A percentile compares a stretch with the other conserved stretches of the same genome.
phyloP scores from a whole-genome alignment of 1,140 invertebrate species.

The Ceratina japonica region DNA sequence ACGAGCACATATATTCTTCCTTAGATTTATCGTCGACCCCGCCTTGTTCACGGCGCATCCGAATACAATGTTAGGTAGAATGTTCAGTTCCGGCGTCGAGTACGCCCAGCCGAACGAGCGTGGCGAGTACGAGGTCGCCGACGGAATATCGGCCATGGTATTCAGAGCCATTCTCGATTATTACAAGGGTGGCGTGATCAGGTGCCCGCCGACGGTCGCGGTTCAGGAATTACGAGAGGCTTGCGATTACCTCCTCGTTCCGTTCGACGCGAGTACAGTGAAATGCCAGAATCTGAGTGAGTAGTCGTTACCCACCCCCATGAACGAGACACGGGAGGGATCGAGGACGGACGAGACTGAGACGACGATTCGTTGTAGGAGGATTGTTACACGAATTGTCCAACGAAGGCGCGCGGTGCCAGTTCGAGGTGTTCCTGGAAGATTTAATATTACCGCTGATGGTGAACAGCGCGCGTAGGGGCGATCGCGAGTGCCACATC shows the following conservation, averaged over 20 bases:
- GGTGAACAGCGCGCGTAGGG: slow-evolving; percentile 95
- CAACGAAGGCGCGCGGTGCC: slow-evolving; percentile 97
- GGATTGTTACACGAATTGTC: slow-evolving; percentile 98
- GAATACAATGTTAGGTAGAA: slow-evolving; percentile 93
- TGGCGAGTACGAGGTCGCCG: slow-evolving; percentile 99
- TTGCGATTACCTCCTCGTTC: slow-evolving; percentile 98
- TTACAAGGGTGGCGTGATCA: slow-evolving; percentile 93
- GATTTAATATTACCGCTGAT: slow-evolving; percentile 97
- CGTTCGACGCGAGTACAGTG: slow-evolving; percentile 97
- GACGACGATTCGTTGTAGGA: slow-evolving; percentile 81
- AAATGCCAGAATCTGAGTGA: slow-evolving; percentile 96
- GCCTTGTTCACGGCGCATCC: slow-evolving; percentile 92
- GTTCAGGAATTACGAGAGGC: slow-evolving; percentile 98
- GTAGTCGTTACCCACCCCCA: too few species aligned
- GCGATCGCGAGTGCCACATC: slow-evolving; percentile 94
- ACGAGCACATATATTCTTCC: slow-evolving; percentile 8
- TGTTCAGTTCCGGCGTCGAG: slow-evolving; percentile 97
- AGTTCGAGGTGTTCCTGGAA: slow-evolving; percentile 98
- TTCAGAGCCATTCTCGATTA: slow-evolving; percentile 98
- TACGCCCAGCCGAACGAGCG: slow-evolving; percentile 96
- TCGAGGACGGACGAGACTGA: slow-evolving; percentile 18
- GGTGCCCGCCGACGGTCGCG: slow-evolving; percentile 90
- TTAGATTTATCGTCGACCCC: slow-evolving; percentile 91
- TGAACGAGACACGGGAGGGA: background rate
- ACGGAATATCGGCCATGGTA: slow-evolving; percentile 96